Evolutionary conservation across 2,113 vertebrate genomes (phyloP), one percentile per base, ranked within the genome.

Genomic region (Cyprinodon variegatus): DNA sequence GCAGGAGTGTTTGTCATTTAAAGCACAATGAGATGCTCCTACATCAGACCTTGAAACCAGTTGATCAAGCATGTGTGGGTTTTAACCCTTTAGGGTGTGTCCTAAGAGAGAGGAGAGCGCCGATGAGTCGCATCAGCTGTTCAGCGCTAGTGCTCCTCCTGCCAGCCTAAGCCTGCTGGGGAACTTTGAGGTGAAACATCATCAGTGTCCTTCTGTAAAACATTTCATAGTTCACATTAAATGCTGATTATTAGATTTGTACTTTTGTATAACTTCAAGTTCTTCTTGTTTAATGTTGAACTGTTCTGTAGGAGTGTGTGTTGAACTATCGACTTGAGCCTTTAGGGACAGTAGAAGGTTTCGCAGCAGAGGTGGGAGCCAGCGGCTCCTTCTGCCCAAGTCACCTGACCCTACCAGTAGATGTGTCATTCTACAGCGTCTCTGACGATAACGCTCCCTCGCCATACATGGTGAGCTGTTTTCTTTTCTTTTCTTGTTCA

Each of bases 391-490:
- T 99, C 81, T 99, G 98, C 93, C 98, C 98, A 76, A 98, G 97
- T 8, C 98, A 99, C 92, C 95, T 98, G 94, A 98, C 96, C 86
- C 94, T 98, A 86, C 98, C 98, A 6, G 98, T 98, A 37, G 97
- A 99, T 63, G 98, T 99, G 92, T 98, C 96, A 0, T 99, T 99
- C 96, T 99, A 98, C 94, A 98, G 97, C 1, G 97, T 99, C 89
- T 99, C 98, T 0, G 98, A 99, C 70, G 98, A 99, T 91, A 98
- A 99, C 3, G 98, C 98, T 46, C 98, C 98, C 68, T 99, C 98
- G 89, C 98, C 98, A 79, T 99, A 99, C 81, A 98, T 99, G 98
- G 98, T 97, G 89, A 94, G 86, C 43, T 50, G 11, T 3, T 2
- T 1, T 22, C 11, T 60, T 3, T 53, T 65, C 57, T 3, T 50